Conservation (phyloP, 2,113 vertebrate genomes). For the Passerina amoena region DNA sequence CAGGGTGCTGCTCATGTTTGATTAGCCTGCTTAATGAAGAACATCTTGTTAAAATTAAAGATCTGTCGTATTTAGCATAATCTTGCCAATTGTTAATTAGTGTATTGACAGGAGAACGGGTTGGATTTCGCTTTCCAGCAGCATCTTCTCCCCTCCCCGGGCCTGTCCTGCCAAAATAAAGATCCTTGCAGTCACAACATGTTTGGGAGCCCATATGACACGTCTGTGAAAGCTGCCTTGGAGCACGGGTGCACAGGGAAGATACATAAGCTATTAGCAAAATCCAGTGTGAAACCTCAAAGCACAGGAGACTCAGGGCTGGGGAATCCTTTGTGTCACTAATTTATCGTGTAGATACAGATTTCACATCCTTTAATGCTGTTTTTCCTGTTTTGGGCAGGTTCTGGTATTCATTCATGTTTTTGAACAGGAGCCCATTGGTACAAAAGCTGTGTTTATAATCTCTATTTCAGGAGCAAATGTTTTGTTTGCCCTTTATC, state of each 20-base stretch:
- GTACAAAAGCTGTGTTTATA: not conserved
- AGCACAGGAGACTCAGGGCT: not conserved
- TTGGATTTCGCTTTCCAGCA: not conserved
- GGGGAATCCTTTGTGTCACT: not conserved
- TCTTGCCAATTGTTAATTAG: constrained; percentile 51
- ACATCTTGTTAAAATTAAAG: constrained; percentile 41
- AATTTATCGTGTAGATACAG: not conserved
- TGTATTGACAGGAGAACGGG: not conserved
- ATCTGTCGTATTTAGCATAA: constrained; percentile 16
- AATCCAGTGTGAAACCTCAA: not conserved
- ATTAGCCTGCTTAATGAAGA: constrained; percentile 28
- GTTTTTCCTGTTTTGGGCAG: not conserved
- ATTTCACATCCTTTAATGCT: not conserved
- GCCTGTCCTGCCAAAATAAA: constrained; percentile 28
- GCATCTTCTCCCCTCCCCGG: not conserved
- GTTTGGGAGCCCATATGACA: constrained; percentile 18
- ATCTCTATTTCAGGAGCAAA: not conserved
- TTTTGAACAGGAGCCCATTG: not conserved
- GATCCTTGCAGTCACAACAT: constrained; percentile 32
- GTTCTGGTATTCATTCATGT: accelerated
- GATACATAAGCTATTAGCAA: not conserved
- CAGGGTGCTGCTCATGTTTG: not conserved
- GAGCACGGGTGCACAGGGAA: not conserved
- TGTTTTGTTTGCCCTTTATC: not conserved
- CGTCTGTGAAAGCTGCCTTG: not conserved